Evolutionary conservation across 2,113 vertebrate species (phyloP).

Genomic region (Solea senegalensis): DNA sequence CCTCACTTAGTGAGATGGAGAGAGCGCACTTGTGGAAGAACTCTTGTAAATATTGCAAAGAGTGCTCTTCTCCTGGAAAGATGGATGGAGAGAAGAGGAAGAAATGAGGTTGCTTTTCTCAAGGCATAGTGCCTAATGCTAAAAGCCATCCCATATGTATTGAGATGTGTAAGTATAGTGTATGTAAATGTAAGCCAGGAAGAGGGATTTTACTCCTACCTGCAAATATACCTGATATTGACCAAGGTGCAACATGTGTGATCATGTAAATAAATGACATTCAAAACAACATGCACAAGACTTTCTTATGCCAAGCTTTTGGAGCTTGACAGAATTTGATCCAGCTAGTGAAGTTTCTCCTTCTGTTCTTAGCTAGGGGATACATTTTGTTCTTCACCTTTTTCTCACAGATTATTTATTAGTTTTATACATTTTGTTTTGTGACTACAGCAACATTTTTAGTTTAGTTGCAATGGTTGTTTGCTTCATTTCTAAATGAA

Average conservation of each 20-base stretch:
- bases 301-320: neutral
- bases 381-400: no score
- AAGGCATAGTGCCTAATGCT: slow-evolving; percentile 32
- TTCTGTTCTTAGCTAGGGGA: no score
- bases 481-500: no score
- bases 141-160: slow-evolving; percentile 30
- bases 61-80: slow-evolving; percentile 38
- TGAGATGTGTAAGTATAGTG: slow-evolving; percentile 13
- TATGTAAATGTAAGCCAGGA: slow-evolving; percentile 19
- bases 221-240: neutral
- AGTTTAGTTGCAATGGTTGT: no score
- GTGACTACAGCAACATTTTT: no score
- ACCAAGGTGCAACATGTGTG: neutral
- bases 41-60: slow-evolving; percentile 69
- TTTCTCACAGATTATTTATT: no score
- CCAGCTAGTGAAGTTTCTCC: no score
- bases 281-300: neutral
- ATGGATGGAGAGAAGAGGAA: slow-evolving; percentile 1
- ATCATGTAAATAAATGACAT: neutral
- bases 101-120: slow-evolving; percentile 16
- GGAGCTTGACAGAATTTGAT: neutral
- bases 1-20: slow-evolving; percentile 7
- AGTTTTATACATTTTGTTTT: no score
- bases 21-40: no score
- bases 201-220: slow-evolving; percentile 2